phyloP scores from a whole-genome alignment of 2,888 invertebrate genomes.

The Eristalinus aeneus region DNA sequence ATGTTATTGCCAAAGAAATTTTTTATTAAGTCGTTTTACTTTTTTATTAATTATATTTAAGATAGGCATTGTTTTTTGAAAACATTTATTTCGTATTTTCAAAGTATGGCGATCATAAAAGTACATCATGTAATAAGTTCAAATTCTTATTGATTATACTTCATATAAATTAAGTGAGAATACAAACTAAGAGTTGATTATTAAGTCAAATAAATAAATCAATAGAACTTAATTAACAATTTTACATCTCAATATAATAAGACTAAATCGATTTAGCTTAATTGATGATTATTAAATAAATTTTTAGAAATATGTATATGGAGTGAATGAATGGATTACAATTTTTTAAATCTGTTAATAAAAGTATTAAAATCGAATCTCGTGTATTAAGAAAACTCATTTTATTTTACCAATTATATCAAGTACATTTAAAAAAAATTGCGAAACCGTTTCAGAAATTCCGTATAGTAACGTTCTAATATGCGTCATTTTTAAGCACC shows the following conservation, averaged over 20 bases:
- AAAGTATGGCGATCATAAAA: conserved; percentile 19
- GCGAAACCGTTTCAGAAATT: too few relatives aligned
- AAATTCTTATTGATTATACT: conserved; percentile 44
- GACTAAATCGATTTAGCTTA: conserved; percentile 71
- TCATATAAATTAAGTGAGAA: conserved; percentile 4
- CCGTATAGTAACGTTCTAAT: too few relatives aligned
- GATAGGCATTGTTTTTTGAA: conserved; percentile 24
- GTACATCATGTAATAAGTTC: conserved; percentile 55
- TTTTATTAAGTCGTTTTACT: conserved; percentile 62
- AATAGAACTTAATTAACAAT: conserved; percentile 66
- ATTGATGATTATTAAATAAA: conserved; percentile 70
- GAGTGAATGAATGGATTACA: conserved; percentile 74
- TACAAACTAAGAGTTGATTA: background rate
- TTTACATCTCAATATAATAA: conserved; percentile 71
- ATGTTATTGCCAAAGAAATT: conserved; percentile 71
- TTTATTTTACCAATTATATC: background rate
- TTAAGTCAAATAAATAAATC: conserved; percentile 59
- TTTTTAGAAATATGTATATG: conserved; percentile 67
- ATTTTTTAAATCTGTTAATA: conserved; percentile 79
- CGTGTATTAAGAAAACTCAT: background rate
- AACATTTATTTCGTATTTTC: conserved; percentile 28
- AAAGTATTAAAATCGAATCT: conserved; percentile 75
- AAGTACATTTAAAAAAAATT: background rate
- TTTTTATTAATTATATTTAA: conserved; percentile 63
- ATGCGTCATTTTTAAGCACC: too few relatives aligned